Percentiles rank a stretch among this genome's conserved stretches.
Evolutionary conservation across 1,140 invertebrate species (phyloP).

Genomic region (Cecropterus lyciades): DNA sequence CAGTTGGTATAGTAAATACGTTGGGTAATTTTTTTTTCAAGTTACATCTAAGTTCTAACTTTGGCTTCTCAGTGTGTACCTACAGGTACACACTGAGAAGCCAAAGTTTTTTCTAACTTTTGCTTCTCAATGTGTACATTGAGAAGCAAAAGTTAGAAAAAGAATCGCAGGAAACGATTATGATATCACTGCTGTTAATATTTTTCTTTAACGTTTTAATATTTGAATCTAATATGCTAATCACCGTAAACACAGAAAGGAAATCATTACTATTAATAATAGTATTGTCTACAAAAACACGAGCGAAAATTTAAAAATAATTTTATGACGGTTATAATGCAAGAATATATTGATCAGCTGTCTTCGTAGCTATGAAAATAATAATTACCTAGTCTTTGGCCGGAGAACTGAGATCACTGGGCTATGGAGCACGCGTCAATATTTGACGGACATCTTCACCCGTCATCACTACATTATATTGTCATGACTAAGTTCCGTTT

Average conservation of each 20-base stretch:
- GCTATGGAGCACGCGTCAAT: slow-evolving; percentile 76
- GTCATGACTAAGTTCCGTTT: slow-evolving; percentile 59
- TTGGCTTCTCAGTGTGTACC: too few species aligned
- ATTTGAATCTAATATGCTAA: slow-evolving; percentile 6
- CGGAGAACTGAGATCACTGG: slow-evolving; percentile 53
- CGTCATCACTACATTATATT: slow-evolving; percentile 74
- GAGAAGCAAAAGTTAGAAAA: too few species aligned
- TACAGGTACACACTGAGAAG: too few species aligned
- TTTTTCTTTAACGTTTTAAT: not conserved
- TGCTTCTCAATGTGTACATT: too few species aligned
- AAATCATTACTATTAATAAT: slow-evolving; percentile 11
- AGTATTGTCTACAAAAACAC: slow-evolving; percentile 23
- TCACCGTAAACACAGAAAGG: slow-evolving; percentile 14
- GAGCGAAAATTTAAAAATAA: slow-evolving; percentile 24
- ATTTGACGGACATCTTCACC: slow-evolving; percentile 75
- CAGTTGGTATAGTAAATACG: too few species aligned
- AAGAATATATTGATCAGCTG: slow-evolving; percentile 59
- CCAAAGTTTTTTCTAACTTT: too few species aligned
- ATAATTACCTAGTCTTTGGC: slow-evolving; percentile 68
- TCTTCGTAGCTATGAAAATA: slow-evolving; percentile 64
- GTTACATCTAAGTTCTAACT: too few species aligned
- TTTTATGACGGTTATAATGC: slow-evolving; percentile 41
- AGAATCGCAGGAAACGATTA: too few species aligned
- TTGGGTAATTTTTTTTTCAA: too few species aligned
- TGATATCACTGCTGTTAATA: too few species aligned